Conservation (phyloP, 1,140 invertebrate genomes). For the Sinella curviseta region DNA sequence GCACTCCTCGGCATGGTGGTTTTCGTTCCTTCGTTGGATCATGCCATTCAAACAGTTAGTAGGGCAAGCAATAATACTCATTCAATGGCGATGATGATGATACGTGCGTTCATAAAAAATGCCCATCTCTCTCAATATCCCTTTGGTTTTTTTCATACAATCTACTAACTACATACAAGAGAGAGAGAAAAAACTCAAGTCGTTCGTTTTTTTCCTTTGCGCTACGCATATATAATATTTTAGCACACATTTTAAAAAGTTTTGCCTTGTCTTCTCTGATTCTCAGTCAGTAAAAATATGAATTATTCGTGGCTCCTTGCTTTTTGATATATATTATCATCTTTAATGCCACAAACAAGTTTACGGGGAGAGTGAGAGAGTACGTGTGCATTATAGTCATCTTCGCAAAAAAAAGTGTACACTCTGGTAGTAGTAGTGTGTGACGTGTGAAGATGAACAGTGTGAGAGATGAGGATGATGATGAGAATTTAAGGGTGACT, state of each 20-base stretch:
- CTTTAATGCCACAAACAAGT: slow-evolving; percentile 6
- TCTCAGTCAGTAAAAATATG: neutral
- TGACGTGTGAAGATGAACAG: too few species aligned
- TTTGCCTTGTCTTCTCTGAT: neutral
- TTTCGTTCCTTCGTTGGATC: neutral
- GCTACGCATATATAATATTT: neutral
- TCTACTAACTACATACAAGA: neutral
- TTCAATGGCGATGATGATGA: neutral
- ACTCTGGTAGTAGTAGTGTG: too few species aligned
- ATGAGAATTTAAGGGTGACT: neutral
- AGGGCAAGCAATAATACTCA: slow-evolving; percentile 12
- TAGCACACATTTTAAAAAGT: neutral
- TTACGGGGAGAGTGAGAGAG: neutral
- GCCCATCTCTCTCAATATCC: neutral
- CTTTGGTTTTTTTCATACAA: neutral
- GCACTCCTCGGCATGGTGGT: too few species aligned
- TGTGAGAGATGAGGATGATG: too few species aligned
- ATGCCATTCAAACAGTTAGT: slow-evolving; percentile 13
- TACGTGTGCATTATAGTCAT: too few species aligned
- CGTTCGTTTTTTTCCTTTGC: too few species aligned
- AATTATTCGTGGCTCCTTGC: slow-evolving; percentile 10
- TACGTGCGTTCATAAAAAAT: slow-evolving; percentile 7
- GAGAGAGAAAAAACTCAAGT: too few species aligned
- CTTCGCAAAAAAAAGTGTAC: too few species aligned
- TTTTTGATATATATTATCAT: slow-evolving; percentile 4